Evolutionary conservation across 2,797 vertebrate genomes (phyloP), one percentile per base, ranked within the genome.

Genomic region (Lacerta viridis): DNA sequence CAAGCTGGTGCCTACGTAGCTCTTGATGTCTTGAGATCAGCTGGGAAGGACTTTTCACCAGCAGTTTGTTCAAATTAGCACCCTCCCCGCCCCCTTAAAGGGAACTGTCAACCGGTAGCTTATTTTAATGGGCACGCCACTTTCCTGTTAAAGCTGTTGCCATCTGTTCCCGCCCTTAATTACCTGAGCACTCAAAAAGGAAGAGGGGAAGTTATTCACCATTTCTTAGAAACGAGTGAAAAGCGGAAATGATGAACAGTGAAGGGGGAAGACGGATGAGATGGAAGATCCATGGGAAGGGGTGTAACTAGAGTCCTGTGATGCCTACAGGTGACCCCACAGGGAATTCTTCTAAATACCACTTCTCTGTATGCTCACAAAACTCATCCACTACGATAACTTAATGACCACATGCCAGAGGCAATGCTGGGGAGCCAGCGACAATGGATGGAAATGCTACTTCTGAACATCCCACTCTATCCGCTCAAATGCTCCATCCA

Each of bases 161-260:
- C 93, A 92, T 94, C 95, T 95, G 94, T 87, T 90, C 85, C 82
- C 23, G 72, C 77, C 84, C 80, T 90, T 69, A 43, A 61, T 68
- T 80, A 74, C 89, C 87, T 80, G 5, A 0, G 0, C 69, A 3
- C 0, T 50, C 0, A 61, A 82, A 76, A 0, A 0, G 79, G 0
- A 71, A 85, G 61, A 0, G 0, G 84, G 84, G 85, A 59, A 29
- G 68, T 13, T 1, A 27, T 10, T 85, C 79, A 2, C 76, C 11
- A 61, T 3, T 61, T 25, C 3, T 9, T 50, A 50, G 50, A 50
- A 50, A 50, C 0, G 11, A 36, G 50, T 7, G 78, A 10, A 59
- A 39, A 33, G 0, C 8, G 55, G 20, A 36, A 20, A 4, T 3
- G 50, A n/a, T 20, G 17, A 3, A 1, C 18, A 33, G 46, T 29